These are phyloP conservation scores for Pogoniulus pusillus DNA, from an alignment of 2,797 vertebrate genomes.

Conservation along the genomic window DNA sequence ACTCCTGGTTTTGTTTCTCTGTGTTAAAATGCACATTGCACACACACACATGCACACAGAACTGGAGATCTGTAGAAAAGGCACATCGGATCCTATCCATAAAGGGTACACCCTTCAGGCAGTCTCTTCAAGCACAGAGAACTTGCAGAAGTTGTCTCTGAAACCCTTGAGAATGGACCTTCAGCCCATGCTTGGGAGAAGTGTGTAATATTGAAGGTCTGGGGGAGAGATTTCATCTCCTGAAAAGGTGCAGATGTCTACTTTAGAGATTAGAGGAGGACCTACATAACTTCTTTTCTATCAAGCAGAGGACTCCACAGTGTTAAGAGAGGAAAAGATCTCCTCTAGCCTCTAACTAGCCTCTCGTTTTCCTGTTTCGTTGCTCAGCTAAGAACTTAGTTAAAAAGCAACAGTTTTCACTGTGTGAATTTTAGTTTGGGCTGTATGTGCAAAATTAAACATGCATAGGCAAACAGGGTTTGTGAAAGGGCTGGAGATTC, in stretches of 20 bases:
- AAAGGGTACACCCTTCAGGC: background rate
- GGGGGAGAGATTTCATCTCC: background rate
- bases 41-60: background rate
- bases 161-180: background rate
- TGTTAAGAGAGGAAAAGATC: background rate
- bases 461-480: background rate
- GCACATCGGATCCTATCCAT: background rate
- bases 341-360: background rate
- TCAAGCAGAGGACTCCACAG: no score
- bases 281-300: background rate
- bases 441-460: constrained; percentile 1
- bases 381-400: background rate
- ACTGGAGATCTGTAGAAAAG: background rate
- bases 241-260: background rate
- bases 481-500: background rate
- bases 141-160: background rate
- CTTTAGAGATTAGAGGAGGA: background rate
- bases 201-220: background rate
- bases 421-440: constrained; percentile 39
- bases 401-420: background rate
- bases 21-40: background rate
- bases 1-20: background rate
- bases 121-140: fast-evolving
- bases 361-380: background rate
- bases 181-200: background rate